Evolutionary conservation across 2,113 vertebrate genomes (phyloP), one percentile per base, ranked within the genome.

Genomic region (Lophochroa leadbeateri): DNA sequence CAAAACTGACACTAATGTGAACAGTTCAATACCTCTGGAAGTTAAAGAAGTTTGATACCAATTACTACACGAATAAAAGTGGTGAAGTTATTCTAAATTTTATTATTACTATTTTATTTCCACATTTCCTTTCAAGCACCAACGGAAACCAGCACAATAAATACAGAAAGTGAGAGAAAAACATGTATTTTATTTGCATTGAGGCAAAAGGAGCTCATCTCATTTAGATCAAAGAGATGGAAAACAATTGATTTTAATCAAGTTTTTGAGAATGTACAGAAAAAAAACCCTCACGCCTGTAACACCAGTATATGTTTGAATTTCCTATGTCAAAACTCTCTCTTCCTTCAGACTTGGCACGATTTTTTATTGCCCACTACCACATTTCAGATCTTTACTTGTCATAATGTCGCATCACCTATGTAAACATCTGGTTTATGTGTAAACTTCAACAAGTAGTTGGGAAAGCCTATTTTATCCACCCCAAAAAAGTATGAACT

Each of bases 401-500:
- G 50, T 91, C 92, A 96, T 97, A 95, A 95, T 75, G n/a, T 85
- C 20, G 0, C 90, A 91, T 93, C 90, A 96, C 74, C 83, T 92
- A 81, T 96, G 97, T 98, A 98, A 98, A 97, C 97, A 96, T 83
- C 86, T 96, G 77, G 53, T 71, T 92, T 94, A 95, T 49, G 81
- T 97, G 98, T 98, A 98, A 98, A 98, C 96, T 96, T 97, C 91
- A 97, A 95, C 77, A 86, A 84, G 81, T 78, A 96, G 96, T 96
- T 64, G 88, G 95, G 68, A 97, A 96, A 95, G 37, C 50, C 84
- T 90, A 91, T 57, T 77, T 91, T 91, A 93, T 80, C 35, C 47
- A 70, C 11, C 6, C 63, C 4, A 0, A 67, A 72, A 61, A 97
- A 92, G 80, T 80, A 31, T 94, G 74, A 97, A 84, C 76, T 92